Evolutionary conservation across 2,113 vertebrate species (phyloP), one percentile per base, ranked within the genome.

Genomic region (Macquaria ambigua): DNA sequence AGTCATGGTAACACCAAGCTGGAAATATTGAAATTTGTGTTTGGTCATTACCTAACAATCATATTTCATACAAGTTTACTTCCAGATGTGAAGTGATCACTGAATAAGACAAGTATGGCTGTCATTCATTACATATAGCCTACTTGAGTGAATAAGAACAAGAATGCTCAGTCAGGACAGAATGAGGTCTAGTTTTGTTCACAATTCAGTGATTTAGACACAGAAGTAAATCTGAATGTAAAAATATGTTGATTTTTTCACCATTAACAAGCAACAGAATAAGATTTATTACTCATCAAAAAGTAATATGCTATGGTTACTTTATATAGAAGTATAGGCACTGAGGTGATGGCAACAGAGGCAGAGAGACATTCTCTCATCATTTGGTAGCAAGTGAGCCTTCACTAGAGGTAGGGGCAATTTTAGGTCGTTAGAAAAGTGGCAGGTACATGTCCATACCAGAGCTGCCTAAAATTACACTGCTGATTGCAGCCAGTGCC

Each of bases 401-500:
- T 69, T 85, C 41, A 62, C 77, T 67, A 21, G 7, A 72, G 41
- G 59, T 69, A 61, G 79, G 63, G 41, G 72, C 69, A 83, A 72
- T 82, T 86, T 77, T 41, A 82, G 74, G 77, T 85, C 3, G 20
- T 85, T 31, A 50, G 52, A 74, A 70, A 86, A 87, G 71, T 69
- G 48, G 41, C 69, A 79, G 83, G 64, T 80, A 59, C 69, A 66
- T 58, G 85, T 82, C 70, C 66, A 77, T 69, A 71, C 14, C 59
- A 75, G 62, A 80, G 73, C 77, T 46, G 72, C 62, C 43, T 59
- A 70, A 76, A 82, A 74, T 79, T 76, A 84, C 83, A 79, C 25
- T 25, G 25, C 81, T 90, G 90, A 90, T 86, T 88, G 84, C 82
- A 81, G 82, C 63, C 58, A 71, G 58, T 52, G 48, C 66, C 28